Evolutionary conservation across 2,113 vertebrate genomes (phyloP).

Genomic region (Tonatia bakeri): DNA sequence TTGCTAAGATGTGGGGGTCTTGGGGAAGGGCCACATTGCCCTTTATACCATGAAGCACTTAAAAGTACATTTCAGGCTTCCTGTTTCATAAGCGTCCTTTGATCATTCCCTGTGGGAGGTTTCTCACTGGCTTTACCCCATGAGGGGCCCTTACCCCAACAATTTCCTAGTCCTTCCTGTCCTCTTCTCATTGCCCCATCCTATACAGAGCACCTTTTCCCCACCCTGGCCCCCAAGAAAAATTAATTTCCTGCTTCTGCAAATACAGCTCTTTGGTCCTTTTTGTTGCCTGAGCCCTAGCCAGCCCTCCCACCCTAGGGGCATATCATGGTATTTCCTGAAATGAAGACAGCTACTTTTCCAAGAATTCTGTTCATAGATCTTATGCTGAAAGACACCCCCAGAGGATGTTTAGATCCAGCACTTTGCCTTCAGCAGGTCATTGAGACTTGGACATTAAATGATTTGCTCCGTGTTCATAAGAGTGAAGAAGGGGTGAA

Average conservation of each 20-base stretch:
- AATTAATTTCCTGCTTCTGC: constrained; percentile 49
- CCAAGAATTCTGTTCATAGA: constrained; percentile 33
- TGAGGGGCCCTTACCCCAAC: background rate
- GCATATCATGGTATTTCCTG: constrained; percentile 47
- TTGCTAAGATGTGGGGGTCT: background rate
- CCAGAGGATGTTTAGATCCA: background rate
- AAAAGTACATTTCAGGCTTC: background rate
- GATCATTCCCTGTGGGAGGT: background rate
- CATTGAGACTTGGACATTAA: background rate
- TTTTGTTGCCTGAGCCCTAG: constrained; percentile 24
- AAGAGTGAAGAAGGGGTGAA: background rate
- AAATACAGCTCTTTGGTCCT: background rate
- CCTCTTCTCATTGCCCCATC: background rate
- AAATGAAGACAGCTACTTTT: constrained; percentile 29
- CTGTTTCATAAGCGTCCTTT: background rate
- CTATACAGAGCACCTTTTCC: background rate
- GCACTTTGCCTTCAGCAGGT: background rate
- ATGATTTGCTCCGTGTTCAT: background rate
- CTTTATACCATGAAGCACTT: background rate
- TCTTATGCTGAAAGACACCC: background rate
- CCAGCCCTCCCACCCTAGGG: constrained; percentile 14
- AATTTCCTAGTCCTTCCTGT: background rate
- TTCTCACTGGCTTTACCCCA: background rate
- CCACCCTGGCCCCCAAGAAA: background rate
- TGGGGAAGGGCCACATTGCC: background rate